A percentile compares a stretch with the other conserved stretches of the same genome.
phyloP scores from a whole-genome alignment of 2,888 invertebrate species.

The Leptinotarsa juncta region DNA sequence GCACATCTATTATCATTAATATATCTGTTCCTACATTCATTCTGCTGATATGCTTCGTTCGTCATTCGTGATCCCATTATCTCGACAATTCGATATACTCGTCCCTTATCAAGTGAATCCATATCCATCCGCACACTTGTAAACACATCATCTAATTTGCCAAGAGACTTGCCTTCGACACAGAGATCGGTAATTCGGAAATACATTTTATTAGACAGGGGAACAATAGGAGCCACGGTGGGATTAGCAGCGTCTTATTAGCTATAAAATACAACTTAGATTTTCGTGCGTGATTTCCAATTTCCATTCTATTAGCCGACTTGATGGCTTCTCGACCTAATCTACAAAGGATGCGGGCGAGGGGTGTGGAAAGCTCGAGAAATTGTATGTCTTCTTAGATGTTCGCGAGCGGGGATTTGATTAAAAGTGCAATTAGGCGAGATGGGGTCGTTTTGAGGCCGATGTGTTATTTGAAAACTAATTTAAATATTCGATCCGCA shows the following conservation, averaged over 20 bases:
- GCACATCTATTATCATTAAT: neutral
- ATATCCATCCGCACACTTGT: slow-evolving; percentile 29
- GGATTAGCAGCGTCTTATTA: slow-evolving; percentile 59
- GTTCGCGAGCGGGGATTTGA: slow-evolving; percentile 14
- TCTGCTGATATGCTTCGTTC: neutral
- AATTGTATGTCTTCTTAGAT: slow-evolving; percentile 20
- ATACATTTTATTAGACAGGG: slow-evolving; percentile 57
- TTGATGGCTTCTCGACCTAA: slow-evolving; percentile 62
- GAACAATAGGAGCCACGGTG: slow-evolving; percentile 57
- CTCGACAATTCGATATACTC: slow-evolving; percentile 4
- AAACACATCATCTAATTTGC: slow-evolving; percentile 33
- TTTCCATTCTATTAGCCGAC: slow-evolving; percentile 65
- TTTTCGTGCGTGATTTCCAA: slow-evolving; percentile 65
- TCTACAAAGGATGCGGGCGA: slow-evolving; percentile 42
- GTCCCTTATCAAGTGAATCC: neutral
- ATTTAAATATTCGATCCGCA: neutral
- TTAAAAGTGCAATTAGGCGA: slow-evolving; percentile 30
- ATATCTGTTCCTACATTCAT: too few species aligned
- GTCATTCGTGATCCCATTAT: neutral
- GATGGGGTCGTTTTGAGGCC: slow-evolving; percentile 10
- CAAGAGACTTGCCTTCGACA: slow-evolving; percentile 37
- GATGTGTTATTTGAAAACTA: neutral
- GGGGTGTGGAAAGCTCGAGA: slow-evolving; percentile 24
- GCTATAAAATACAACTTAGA: slow-evolving; percentile 62
- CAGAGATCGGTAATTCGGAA: slow-evolving; percentile 57